Conservation (phyloP, 2,797 vertebrate genomes). For the Pseudochirops cupreus region DNA sequence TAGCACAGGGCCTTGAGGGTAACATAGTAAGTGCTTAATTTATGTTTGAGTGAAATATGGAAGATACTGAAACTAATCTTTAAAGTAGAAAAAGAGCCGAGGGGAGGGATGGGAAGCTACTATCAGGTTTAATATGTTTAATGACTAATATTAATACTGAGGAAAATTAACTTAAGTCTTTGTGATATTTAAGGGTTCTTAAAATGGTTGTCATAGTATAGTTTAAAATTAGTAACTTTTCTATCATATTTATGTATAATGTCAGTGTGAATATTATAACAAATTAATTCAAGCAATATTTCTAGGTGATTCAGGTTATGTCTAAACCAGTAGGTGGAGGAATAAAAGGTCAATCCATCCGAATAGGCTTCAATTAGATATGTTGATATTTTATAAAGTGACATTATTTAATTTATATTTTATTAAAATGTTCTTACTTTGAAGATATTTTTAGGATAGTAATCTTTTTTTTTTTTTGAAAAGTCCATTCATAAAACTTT, state of each 20-base stretch:
- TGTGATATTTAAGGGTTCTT: background rate
- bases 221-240: background rate
- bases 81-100: background rate
- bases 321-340: conserved; percentile 1
- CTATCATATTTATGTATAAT: background rate
- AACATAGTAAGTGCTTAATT: background rate
- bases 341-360: conserved; percentile 32
- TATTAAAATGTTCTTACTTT: conserved; percentile 44
- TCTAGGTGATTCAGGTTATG: conserved; percentile 43
- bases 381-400: background rate
- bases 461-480: background rate
- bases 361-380: background rate
- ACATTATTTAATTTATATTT: background rate
- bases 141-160: background rate
- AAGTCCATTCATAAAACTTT: no score
- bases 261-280: background rate
- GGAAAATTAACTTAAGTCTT: background rate
- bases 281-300: conserved; percentile 39
- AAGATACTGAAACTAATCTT: background rate
- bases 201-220: background rate
- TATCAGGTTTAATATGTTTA: background rate
- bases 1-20: background rate
- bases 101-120: no score
- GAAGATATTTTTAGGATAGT: conserved; percentile 39
- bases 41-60: background rate